Evolutionary conservation across 2,113 vertebrate genomes (phyloP), one percentile per base, ranked within the genome.

Genomic region (Psammodynastes pulverulentus): DNA sequence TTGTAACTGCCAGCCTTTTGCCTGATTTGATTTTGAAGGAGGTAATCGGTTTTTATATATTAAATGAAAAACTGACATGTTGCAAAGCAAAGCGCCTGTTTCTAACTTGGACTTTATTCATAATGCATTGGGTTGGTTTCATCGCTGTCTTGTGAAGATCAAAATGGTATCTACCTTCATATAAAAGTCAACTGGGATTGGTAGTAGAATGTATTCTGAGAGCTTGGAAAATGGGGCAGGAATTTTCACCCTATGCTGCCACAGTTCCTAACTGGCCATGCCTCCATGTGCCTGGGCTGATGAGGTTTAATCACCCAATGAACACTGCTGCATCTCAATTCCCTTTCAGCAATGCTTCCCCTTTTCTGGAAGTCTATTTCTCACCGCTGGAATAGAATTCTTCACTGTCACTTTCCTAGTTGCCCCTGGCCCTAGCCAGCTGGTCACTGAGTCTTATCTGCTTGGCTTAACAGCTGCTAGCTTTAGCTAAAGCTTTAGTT

Each of bases 401-500:
- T 79, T 93, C 84, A 62, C 84, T 95, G 90, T 89, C 93, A 89
- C 24, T 4, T 46, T 87, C 86, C 53, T 84, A 58, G 29, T 84
- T 51, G 0, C 87, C 90, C 34, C 90, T 24, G 46, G 72, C 56
- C 19, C 90, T 21, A 45, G 92, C 92, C 92, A 95, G 58, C 93
- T 34, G 86, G 91, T 94, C 90, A 72, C 93, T 46, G 94, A 90
- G 62, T 62, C 84, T 79, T 67, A 89, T 86, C 93, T 95, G 53
- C 91, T 96, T 95, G 93, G 93, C 95, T 95, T 96, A 95, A 94
- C 48, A 51, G 84, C 90, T 23, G 0, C 91, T 90, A 46, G 84
- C 89, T 39, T 93, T 9, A 94, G 62, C 94, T 96, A 95, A 95
- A 95, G 96, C 94, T 95, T 96, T 94, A 94, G 96, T 96, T 96